Evolutionary conservation across 1,140 invertebrate species (phyloP), one percentile per base, ranked within the genome.

Genomic region (Drosophila quadrilineata): DNA sequence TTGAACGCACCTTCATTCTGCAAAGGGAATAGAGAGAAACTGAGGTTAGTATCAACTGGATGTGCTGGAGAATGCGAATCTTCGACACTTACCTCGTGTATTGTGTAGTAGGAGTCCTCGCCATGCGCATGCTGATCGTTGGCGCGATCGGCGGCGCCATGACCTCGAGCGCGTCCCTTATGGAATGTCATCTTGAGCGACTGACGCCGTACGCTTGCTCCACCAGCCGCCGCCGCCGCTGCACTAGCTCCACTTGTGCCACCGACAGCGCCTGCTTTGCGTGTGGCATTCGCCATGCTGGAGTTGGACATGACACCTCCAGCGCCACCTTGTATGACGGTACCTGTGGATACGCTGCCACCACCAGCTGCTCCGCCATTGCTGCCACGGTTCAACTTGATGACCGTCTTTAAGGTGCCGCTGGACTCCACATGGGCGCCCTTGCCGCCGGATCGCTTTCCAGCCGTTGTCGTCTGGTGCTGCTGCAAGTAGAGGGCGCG

Each of bases 181-280:
- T 95, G 95, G 82, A 95, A 92, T 38, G 95, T 94, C 94, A 95
- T 95, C 79, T 95, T 95, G 38, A 95, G 87, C 0, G 94, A 93
- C 57, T 93, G 94, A 33, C 94, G 91, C 10, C 87, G 80, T 1
- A 76, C 26, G 10, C 26, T 29, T 41, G 12, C 40, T 6, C 33
- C 35, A 14, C 48, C 41, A 29, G 0, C 60, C 35, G 21, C 33
- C 38, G 29, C 26, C 52, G 31, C 90, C 73, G 3, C n/a, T n/a
- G n/a, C n/a, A n/a, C n/a, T n/a, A n/a, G n/a, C n/a, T n/a, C 48
- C 43, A 6, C 41, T 66, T 5, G 26, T 66, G 4, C 33, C 43
- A 3, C 36, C 28, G 3, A 53, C 59, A 8, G 62, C 69, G 17
- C 82, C 60, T 0, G 66, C 76, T 16, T 80, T 87, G 6, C 76